Conservation (phyloP, 2,888 invertebrate genomes). For the Drosophila anceps region DNA sequence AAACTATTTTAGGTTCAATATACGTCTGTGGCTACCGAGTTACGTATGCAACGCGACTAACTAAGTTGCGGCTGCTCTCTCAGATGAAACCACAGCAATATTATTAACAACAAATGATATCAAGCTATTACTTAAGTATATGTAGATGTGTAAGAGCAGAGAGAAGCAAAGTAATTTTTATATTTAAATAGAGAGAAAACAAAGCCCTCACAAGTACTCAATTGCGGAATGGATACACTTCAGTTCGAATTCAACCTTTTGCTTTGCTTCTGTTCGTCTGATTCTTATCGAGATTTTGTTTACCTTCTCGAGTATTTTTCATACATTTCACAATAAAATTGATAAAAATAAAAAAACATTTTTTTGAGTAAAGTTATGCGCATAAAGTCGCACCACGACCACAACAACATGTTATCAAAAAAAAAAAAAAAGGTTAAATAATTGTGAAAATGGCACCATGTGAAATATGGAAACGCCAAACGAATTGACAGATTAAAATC, state of each 20-base stretch:
- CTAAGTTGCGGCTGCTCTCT: conserved; percentile 9
- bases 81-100: conserved; percentile 53
- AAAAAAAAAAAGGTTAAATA: not conserved
- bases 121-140: not conserved
- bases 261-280: not conserved
- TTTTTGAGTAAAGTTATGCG: conserved; percentile 2
- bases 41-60: not conserved
- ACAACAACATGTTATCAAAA: not conserved
- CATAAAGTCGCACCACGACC: not conserved
- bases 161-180: not conserved
- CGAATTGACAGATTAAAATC: conserved; percentile 10
- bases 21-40: conserved; percentile 7
- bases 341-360: conserved; percentile 24
- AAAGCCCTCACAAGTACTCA: not conserved
- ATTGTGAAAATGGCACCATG: not conserved
- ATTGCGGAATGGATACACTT: not conserved
- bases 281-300: conserved; percentile 48
- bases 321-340: conserved; percentile 48
- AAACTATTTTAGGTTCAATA: not conserved
- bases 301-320: conserved; percentile 8
- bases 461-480: not conserved
- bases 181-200: not conserved
- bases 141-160: not conserved
- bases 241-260: not conserved
- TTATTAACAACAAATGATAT: conserved; percentile 28